Conservation (phyloP, 2,888 invertebrate species). For the Eilema griseolum region DNA sequence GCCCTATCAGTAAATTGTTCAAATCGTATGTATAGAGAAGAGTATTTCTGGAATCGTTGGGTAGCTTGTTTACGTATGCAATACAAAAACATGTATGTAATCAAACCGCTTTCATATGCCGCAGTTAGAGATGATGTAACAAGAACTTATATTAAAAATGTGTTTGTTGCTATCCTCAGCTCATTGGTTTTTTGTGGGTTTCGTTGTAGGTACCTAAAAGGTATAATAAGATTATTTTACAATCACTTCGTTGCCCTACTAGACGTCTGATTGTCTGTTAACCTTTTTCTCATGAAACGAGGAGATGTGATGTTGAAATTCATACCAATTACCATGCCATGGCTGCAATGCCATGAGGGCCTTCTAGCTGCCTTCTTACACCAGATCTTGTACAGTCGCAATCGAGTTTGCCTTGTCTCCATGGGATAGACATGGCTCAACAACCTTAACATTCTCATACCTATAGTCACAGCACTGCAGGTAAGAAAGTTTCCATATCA, state of each 20-base stretch:
- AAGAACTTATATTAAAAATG: background rate
- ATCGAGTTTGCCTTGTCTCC: too few relatives aligned
- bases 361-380: too few relatives aligned
- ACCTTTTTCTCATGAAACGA: too few relatives aligned
- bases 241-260: background rate
- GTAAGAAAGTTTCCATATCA: too few relatives aligned
- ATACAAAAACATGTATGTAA: conserved; percentile 20
- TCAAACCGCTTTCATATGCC: conserved; percentile 15
- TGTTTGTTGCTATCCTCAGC: background rate
- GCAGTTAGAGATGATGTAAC: conserved; percentile 23
- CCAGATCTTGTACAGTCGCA: background rate
- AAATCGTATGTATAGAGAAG: conserved; percentile 17
- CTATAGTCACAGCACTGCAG: too few relatives aligned
- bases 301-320: too few relatives aligned
- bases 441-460: too few relatives aligned
- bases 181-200: background rate
- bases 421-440: too few relatives aligned
- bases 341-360: too few relatives aligned
- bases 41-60: conserved; percentile 37
- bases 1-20: conserved; percentile 5
- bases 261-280: too few relatives aligned
- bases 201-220: background rate
- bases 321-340: too few relatives aligned
- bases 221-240: background rate
- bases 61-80: conserved; percentile 34